Conservation (phyloP, 2,113 vertebrate species). For the Vidua macroura region DNA sequence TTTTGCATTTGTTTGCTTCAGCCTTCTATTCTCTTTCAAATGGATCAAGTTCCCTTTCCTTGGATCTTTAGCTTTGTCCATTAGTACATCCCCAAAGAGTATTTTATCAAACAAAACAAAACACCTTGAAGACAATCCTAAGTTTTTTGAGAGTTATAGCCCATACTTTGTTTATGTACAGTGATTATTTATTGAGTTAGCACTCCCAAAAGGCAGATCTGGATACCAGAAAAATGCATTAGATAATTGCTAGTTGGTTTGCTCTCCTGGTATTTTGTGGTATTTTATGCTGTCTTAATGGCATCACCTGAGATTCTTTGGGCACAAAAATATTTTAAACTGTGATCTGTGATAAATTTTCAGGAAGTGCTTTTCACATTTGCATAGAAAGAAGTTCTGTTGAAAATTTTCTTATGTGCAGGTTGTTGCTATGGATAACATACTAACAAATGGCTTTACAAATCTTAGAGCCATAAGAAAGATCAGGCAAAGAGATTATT, state of each 20-base stretch:
- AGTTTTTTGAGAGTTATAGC: slow-evolving; percentile 66
- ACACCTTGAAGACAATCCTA: slow-evolving; percentile 60
- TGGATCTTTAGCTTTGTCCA: slow-evolving; percentile 65
- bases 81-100: slow-evolving; percentile 68
- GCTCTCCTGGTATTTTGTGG: slow-evolving; percentile 67
- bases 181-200: slow-evolving; percentile 71
- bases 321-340: slow-evolving; percentile 47
- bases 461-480: not conserved
- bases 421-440: not conserved
- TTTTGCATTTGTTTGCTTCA: slow-evolving; percentile 48
- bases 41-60: slow-evolving; percentile 65
- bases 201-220: slow-evolving; percentile 74
- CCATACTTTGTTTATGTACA: slow-evolving; percentile 68
- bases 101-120: slow-evolving; percentile 75
- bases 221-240: slow-evolving; percentile 68
- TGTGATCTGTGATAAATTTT: slow-evolving; percentile 38
- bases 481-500: not conserved
- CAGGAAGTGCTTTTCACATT: slow-evolving; percentile 41
- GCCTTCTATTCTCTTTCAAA: slow-evolving; percentile 57
- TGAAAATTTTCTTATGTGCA: slow-evolving; percentile 14
- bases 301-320: slow-evolving; percentile 54
- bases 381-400: not conserved
- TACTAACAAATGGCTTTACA: not conserved
- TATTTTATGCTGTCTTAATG: slow-evolving; percentile 68
- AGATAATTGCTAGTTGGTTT: slow-evolving; percentile 70